A percentile compares a stretch with the other conserved stretches of the same genome.
phyloP scores from a whole-genome alignment of 2,888 invertebrate genomes.

The Pardosa pseudoannulata region DNA sequence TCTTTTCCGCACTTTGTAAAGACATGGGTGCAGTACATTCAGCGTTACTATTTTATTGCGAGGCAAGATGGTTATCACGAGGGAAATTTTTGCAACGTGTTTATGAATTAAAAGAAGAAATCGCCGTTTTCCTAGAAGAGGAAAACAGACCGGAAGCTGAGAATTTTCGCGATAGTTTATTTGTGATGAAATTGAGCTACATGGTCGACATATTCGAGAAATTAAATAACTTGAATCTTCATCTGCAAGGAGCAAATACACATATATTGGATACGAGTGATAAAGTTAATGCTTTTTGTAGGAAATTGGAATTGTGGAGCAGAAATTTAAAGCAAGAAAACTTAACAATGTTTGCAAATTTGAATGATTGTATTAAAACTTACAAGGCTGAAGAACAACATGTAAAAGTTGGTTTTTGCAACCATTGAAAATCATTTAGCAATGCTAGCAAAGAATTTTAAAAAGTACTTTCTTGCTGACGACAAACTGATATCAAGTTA shows the following conservation, averaged over 20 bases:
- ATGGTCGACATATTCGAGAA: constrained; percentile 58
- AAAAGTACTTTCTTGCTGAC: no score
- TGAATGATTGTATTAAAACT: constrained; percentile 23
- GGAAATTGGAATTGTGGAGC: constrained; percentile 53
- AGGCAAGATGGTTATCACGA: constrained; percentile 13
- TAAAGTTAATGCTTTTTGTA: constrained; percentile 50
- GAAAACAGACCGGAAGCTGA: constrained; percentile 45
- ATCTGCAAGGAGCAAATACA: constrained; percentile 47
- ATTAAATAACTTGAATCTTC: constrained; percentile 49
- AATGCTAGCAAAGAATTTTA: no score
- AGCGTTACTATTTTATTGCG: constrained; percentile 16
- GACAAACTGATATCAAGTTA: no score
- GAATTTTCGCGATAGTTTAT: constrained; percentile 58
- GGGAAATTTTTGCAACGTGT: neutral
- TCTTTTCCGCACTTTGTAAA: constrained; percentile 7
- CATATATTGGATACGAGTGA: constrained; percentile 52
- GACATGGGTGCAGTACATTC: neutral
- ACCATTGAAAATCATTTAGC: no score
- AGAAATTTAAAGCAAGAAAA: constrained; percentile 49
- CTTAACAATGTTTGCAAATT: constrained; percentile 43
- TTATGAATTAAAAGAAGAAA: constrained; percentile 20
- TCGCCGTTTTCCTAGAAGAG: constrained; percentile 37
- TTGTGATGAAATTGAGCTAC: constrained; percentile 55
- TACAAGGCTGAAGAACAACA: constrained; percentile 17
- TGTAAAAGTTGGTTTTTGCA: constrained; percentile 18